A percentile compares a stretch with the other conserved stretches of the same genome.
These are phyloP conservation scores for Rhodophaea formosa DNA, from an alignment of 2,888 invertebrate genomes.

Conservation along the genomic window DNA sequence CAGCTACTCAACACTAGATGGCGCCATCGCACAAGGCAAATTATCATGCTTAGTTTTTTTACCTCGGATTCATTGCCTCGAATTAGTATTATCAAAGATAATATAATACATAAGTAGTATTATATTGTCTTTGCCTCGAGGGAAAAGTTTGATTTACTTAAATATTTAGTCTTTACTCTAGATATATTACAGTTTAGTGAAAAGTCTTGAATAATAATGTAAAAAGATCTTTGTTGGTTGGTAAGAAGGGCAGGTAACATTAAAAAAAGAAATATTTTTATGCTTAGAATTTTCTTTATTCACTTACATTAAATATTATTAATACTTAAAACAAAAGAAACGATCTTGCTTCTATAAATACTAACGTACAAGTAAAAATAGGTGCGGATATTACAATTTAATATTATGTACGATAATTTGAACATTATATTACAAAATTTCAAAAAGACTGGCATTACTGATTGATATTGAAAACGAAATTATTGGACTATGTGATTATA, in stretches of 20 bases:
- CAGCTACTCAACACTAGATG: conserved; percentile 54
- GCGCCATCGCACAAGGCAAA: conserved; percentile 27
- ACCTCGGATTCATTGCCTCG: too few species aligned
- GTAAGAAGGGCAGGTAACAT: neutral
- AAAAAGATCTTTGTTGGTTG: conserved; percentile 20
- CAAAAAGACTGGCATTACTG: neutral
- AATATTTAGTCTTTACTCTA: too few species aligned
- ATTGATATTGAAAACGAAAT: neutral
- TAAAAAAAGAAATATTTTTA: conserved; percentile 14
- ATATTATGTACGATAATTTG: neutral
- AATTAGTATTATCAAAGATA: too few species aligned
- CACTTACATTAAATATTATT: conserved; percentile 40
- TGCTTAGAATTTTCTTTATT: conserved; percentile 42
- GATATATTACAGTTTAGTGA: too few species aligned
- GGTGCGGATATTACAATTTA: neutral
- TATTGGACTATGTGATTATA: too few species aligned
- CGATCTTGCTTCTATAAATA: conserved; percentile 41
- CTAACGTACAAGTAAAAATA: conserved; percentile 4
- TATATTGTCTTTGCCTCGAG: too few species aligned
- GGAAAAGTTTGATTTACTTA: too few species aligned
- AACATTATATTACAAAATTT: conserved; percentile 2
- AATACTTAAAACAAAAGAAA: conserved; percentile 40
- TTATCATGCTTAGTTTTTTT: too few species aligned
- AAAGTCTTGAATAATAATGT: too few species aligned
- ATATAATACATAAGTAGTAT: too few species aligned